Base-by-base conservation (phyloP, 2,888 invertebrate species). In the Augiades crinisus region DNA sequence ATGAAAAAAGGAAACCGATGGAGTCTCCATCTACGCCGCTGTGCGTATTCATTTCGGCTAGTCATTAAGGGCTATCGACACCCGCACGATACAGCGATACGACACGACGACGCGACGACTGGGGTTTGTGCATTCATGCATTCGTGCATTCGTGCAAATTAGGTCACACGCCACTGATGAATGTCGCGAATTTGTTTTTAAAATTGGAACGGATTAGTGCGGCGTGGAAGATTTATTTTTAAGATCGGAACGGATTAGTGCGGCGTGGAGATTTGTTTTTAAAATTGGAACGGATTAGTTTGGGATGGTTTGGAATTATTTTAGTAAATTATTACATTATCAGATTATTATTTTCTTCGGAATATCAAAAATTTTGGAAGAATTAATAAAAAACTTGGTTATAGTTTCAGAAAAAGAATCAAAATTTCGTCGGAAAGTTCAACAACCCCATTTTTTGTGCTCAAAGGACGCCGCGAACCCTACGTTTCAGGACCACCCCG, bases 11-110 rank as follows among this genome's bases (percentile, higher is more conserved):
- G 1, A 3, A 24, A 24, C 1, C 5, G 10, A 12, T n/a, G 13
- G n/a, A 3, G 14, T 12, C 61, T 63, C 65, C 24, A 58, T 12
- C 5, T 5, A 16, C 17, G 22, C 22, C 52, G 2, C 21, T 59
- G 54, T 59, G 33, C 64, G 45, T 57, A 58, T 65, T 60, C 59
- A 64, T 66, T 68, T 67, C 65, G 59, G 62, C 63, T 65, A 65
- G 65, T 67, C 64, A 55, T 60, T 57, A 61, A 54, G 58, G 51
- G 44, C 62, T 59, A 61, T 63, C 61, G 62, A 63, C 65, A 59
- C 58, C 55, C 57, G 54, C 58, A 43, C 53, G 54, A 46, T 46
- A 52, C 51, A 53, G 53, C 54, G 60, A 58, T 54, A 56, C 56
- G 53, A 59, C 60, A 58, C 58, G 59, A 59, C 59, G 57, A 21